Conservation (phyloP, 1,140 invertebrate genomes). For the Bombus terrestris region DNA sequence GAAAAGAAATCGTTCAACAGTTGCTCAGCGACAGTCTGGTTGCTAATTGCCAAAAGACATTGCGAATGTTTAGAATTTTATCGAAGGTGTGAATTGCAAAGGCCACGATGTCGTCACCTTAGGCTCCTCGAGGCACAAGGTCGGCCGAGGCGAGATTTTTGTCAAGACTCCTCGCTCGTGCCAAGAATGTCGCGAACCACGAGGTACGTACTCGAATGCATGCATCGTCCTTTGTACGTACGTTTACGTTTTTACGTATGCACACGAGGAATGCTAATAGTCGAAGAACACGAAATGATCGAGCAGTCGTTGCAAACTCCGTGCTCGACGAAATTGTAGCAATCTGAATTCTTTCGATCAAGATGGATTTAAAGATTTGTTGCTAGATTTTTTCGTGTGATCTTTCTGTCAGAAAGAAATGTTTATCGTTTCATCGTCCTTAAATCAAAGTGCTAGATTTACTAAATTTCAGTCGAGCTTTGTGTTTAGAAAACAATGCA, state of each 20-base stretch:
- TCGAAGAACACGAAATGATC: background rate
- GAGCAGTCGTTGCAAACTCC: background rate
- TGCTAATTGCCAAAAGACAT: background rate
- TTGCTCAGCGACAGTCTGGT: background rate
- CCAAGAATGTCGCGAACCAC: constrained; percentile 50
- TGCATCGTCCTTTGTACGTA: constrained; percentile 35
- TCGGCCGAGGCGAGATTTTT: constrained; percentile 56
- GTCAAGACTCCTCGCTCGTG: constrained; percentile 47
- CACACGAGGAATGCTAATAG: background rate
- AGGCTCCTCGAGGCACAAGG: constrained; percentile 47
- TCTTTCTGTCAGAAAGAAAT: background rate
- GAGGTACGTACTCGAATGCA: background rate
- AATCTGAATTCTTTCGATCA: background rate
- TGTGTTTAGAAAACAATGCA: background rate
- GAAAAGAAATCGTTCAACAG: background rate
- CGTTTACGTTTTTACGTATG: no score
- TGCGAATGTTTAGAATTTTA: constrained; percentile 57
- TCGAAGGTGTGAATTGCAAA: constrained; percentile 57
- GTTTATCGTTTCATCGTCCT: background rate
- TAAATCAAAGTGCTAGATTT: background rate
- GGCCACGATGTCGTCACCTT: constrained; percentile 46
- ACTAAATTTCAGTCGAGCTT: background rate
- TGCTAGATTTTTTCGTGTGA: background rate
- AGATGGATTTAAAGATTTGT: background rate
- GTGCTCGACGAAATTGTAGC: background rate